Evolutionary conservation across 1,140 invertebrate species (phyloP), one percentile per base, ranked within the genome.

Genomic region (Trichonephila clavata): DNA sequence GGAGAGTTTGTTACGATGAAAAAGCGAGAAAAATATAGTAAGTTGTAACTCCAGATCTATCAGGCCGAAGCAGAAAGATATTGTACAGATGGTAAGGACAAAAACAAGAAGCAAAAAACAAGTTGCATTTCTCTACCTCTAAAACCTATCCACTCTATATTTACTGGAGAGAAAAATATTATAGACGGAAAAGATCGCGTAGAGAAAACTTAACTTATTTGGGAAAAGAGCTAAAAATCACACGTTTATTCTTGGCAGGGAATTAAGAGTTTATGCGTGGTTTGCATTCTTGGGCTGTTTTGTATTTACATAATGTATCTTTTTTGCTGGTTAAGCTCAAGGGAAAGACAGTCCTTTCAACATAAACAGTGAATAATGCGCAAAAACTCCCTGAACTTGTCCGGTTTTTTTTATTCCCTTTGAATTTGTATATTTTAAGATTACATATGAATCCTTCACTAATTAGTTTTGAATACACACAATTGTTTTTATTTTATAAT

Each of bases 261-360:
- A 77, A 77, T 77, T 77, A 77, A 77, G 71, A 77, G 71, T 77
- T 77, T 32, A 77, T 77, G 71, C 71, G 32, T 77, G 71, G 71
- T 77, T 77, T 77, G 32, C 71, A 39, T 77, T 77, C 27, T 20
- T 77, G 13, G 71, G 71, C 7, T 77, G 71, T 16, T 77, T 77
- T 39, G 71, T 16, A 77, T 77, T 77, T 77, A 32, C 71, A 77
- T 77, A 77, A 77, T 77, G 27, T 27, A 77, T 39, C 27, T 50
- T 77, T 24, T 77, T 18, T 77, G 32, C 71, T 77, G 65, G 65
- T 14, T 68, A n/a, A 24, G n/a, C 5, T 4, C 8, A 27, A 27
- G 65, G 2, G 0, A 50, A 50, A 50, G 50, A 50, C 50, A 50
- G 50, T 50, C 50, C 32, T 50, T 13, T 50, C 50, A 50, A 50